Conservation (phyloP, 2,888 invertebrate species). For the Ectropis crepuscularia region DNA sequence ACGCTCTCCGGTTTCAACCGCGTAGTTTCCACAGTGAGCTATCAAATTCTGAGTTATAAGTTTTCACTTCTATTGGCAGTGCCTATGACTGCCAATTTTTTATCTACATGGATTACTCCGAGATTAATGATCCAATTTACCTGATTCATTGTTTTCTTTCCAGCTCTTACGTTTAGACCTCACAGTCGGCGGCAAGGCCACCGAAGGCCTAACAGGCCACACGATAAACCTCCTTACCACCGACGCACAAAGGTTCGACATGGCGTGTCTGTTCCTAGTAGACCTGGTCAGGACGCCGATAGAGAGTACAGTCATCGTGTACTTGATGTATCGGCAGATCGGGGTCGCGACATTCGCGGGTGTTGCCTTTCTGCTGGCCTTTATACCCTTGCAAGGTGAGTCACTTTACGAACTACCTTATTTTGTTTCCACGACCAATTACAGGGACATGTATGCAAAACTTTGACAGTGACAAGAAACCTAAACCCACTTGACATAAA, state of each 20-base stretch:
- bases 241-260: constrained; percentile 94
- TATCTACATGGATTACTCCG: too few relatives aligned
- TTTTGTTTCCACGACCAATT: too few relatives aligned
- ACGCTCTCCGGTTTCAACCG: too few relatives aligned
- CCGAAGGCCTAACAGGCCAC: constrained; percentile 87
- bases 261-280: constrained; percentile 91
- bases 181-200: constrained; percentile 82
- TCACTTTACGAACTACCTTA: too few relatives aligned
- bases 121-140: too few relatives aligned
- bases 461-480: too few relatives aligned
- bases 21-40: too few relatives aligned
- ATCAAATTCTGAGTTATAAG: too few relatives aligned
- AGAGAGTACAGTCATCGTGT: constrained; percentile 90
- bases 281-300: constrained; percentile 93
- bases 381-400: constrained; percentile 87
- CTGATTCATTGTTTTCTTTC: constrained; percentile 45
- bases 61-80: too few relatives aligned
- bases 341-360: constrained; percentile 85
- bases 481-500: too few relatives aligned
- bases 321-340: constrained; percentile 87
- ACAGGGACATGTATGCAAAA: too few relatives aligned
- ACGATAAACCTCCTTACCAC: constrained; percentile 93
- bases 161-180: constrained; percentile 90
- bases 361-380: constrained; percentile 83
- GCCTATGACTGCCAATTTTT: too few relatives aligned